These are phyloP conservation scores for Euproctis similis DNA, from an alignment of 2,888 invertebrate species.

Conservation along the genomic window DNA sequence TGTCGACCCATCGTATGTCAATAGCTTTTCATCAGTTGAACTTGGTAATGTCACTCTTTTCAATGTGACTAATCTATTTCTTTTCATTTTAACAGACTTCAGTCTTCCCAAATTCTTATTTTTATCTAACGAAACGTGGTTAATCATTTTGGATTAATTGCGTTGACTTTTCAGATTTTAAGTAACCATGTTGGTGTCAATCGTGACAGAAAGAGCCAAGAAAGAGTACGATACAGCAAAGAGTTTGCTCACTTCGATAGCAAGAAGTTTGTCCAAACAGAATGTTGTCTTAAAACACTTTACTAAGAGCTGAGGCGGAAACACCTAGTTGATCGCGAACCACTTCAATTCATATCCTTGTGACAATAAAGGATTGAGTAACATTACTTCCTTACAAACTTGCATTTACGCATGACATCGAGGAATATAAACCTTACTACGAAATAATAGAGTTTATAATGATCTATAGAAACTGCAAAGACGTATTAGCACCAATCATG, in stretches of 20 bases:
- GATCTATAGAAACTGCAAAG: constrained; percentile 15
- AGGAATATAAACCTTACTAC: constrained; percentile 9
- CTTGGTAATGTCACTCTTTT: constrained; percentile 22
- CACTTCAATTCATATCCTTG: constrained; percentile 72
- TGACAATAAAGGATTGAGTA: constrained; percentile 70
- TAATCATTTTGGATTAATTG: constrained; percentile 15
- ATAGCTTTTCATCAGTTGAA: constrained; percentile 20
- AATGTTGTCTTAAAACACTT: constrained; percentile 26
- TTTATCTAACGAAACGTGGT: constrained; percentile 18
- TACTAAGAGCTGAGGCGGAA: constrained; percentile 66
- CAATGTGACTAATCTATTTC: not conserved
- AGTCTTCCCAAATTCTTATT: constrained; percentile 11
- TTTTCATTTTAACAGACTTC: constrained; percentile 1
- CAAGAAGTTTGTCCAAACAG: constrained; percentile 31
- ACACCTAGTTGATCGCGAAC: constrained; percentile 71
- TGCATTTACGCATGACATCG: constrained; percentile 10
- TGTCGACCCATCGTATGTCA: constrained; percentile 26
- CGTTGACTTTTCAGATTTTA: constrained; percentile 23
- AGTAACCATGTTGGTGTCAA: constrained; percentile 19
- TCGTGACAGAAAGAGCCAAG: constrained; percentile 16
- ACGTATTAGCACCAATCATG: constrained; percentile 21
- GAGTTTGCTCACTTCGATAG: constrained; percentile 24
- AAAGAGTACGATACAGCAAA: constrained; percentile 15
- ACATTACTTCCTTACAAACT: constrained; percentile 59
- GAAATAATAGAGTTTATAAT: constrained; percentile 5